phyloP scores from a whole-genome alignment of 2,888 invertebrate species.

The Xestoiulus laeticollis region DNA sequence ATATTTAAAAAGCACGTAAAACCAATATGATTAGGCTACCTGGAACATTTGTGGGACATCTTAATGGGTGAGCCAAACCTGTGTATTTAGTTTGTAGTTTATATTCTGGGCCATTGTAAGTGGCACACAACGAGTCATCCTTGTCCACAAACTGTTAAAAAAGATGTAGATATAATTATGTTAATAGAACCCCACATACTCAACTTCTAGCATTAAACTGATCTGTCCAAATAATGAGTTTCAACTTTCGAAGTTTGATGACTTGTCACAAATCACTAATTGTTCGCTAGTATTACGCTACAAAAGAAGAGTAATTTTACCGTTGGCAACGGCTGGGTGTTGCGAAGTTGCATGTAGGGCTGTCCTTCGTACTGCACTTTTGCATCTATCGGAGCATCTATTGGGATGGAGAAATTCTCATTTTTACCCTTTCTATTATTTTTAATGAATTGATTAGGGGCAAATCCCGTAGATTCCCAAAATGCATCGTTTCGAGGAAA shows the following conservation, averaged over 20 bases:
- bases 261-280: no score
- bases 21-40: slow-evolving; percentile 66
- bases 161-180: slow-evolving; percentile 15
- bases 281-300: not conserved
- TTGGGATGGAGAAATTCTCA: not conserved
- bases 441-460: slow-evolving; percentile 67
- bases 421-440: not conserved
- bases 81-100: slow-evolving; percentile 71
- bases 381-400: slow-evolving; percentile 62
- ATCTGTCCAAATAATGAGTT: no score
- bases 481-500: slow-evolving; percentile 84
- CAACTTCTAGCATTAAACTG: no score
- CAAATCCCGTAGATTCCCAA: slow-evolving; percentile 82
- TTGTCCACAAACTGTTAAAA: slow-evolving; percentile 63
- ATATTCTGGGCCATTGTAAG: slow-evolving; percentile 58
- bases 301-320: slow-evolving; percentile 59
- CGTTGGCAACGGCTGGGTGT: slow-evolving; percentile 74
- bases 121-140: slow-evolving; percentile 59
- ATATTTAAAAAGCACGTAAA: not conserved
- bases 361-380: slow-evolving; percentile 76
- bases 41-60: slow-evolving; percentile 79
- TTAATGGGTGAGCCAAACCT: slow-evolving; percentile 70
- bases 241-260: no score
- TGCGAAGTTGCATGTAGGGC: slow-evolving; percentile 77
- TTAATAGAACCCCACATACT: no score